Conservation (phyloP, 2,888 invertebrate genomes). For the Aporophyla lueneburgensis region DNA sequence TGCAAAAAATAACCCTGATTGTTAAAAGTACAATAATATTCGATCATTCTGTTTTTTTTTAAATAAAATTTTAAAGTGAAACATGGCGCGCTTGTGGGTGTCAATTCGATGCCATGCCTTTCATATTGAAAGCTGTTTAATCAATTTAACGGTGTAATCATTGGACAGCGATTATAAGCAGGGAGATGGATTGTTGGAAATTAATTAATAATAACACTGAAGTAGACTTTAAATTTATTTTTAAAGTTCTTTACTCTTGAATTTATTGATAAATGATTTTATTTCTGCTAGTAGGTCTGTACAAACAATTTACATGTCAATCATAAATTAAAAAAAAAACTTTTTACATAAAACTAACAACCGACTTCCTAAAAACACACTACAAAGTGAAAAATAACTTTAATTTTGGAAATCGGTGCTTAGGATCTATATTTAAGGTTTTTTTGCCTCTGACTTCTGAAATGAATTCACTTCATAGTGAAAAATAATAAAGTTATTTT, state of each 20-base stretch:
- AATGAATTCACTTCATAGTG: too few species aligned
- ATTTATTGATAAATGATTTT: not conserved
- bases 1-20: not conserved
- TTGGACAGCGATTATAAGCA: constrained; percentile 6
- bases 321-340: too few species aligned
- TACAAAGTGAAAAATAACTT: too few species aligned
- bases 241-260: not conserved
- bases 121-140: constrained; percentile 48
- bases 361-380: too few species aligned
- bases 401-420: too few species aligned
- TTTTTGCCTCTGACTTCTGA: too few species aligned
- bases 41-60: constrained; percentile 38
- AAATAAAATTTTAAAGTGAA: constrained; percentile 35
- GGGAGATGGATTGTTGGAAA: constrained; percentile 24
- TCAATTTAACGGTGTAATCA: constrained; percentile 41
- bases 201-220: not conserved
- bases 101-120: constrained; percentile 39
- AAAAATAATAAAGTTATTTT: too few species aligned
- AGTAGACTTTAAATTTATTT: not conserved
- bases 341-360: too few species aligned
- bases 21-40: constrained; percentile 26
- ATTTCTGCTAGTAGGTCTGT: too few species aligned
- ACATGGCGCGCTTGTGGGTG: constrained; percentile 14
- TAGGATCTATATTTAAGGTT: too few species aligned
- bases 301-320: too few species aligned